phyloP scores from a whole-genome alignment of 2,797 vertebrate genomes.

The Sebastiscus albofasciatus region DNA sequence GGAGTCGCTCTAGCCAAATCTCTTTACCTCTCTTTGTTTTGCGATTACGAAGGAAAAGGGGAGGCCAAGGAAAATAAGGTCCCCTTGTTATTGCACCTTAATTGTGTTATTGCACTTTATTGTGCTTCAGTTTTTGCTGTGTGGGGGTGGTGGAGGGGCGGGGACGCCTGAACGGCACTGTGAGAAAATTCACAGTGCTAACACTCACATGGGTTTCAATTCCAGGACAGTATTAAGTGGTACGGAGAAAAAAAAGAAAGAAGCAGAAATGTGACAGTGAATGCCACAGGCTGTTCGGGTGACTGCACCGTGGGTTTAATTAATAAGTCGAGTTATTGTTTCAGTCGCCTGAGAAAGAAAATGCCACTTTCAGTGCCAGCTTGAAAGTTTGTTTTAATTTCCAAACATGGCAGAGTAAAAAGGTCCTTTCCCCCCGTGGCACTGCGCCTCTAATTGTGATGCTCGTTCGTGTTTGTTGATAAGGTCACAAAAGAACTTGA shows the following conservation, averaged over 20 bases:
- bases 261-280: neutral
- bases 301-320: conserved; percentile 9
- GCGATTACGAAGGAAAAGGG: conserved; percentile 35
- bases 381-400: conserved; percentile 43
- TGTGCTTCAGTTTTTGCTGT: conserved; percentile 17
- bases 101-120: conserved; percentile 61
- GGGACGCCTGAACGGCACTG: neutral
- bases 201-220: neutral
- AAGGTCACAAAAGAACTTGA: conserved; percentile 48
- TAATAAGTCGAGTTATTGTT: neutral
- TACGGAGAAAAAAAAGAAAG: neutral
- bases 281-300: neutral
- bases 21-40: conserved; percentile 52
- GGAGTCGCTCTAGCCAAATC: conserved; percentile 6
- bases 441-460: conserved; percentile 42
- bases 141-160: neutral
- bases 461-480: conserved; percentile 48
- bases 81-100: conserved; percentile 56
- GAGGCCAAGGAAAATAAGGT: conserved; percentile 54
- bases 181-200: conserved; percentile 16
- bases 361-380: conserved; percentile 19
- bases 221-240: neutral
- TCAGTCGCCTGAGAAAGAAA: conserved; percentile 18
- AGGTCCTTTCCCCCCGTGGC: conserved; percentile 19
- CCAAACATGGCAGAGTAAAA: conserved; percentile 30